Evolutionary conservation across 2,888 invertebrate genomes (phyloP).

Genomic region (Kuschelorhynchus macadamiae): DNA sequence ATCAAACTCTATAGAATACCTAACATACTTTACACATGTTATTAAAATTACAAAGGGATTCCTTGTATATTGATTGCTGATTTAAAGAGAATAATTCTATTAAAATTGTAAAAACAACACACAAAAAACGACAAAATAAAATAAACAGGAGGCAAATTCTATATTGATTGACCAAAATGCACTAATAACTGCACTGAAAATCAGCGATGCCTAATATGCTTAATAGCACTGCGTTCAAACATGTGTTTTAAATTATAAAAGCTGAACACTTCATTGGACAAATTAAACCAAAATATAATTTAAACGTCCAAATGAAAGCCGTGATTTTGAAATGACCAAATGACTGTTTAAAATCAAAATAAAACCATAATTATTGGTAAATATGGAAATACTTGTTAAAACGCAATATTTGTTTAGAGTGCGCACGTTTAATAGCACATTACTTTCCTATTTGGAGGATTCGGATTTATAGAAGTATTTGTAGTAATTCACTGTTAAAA

Average conservation of each 20-base stretch:
- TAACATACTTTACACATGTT: too few species aligned
- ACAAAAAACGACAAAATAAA: neutral
- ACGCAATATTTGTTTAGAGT: constrained; percentile 17
- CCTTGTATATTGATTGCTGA: too few species aligned
- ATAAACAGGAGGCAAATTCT: constrained; percentile 8
- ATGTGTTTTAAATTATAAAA: constrained; percentile 34
- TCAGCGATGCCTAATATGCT: constrained; percentile 20
- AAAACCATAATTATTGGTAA: constrained; percentile 23
- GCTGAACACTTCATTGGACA: constrained; percentile 25
- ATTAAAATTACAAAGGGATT: too few species aligned
- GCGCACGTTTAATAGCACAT: constrained; percentile 3
- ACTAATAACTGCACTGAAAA: constrained; percentile 11
- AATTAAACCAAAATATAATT: constrained; percentile 34
- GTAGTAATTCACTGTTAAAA: too few species aligned
- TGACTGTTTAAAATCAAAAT: constrained; percentile 26
- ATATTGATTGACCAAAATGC: constrained; percentile 1
- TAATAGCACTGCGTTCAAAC: constrained; percentile 3
- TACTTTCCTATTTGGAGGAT: too few species aligned
- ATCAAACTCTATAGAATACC: too few species aligned
- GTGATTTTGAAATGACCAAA: constrained; percentile 29
- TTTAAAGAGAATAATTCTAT: too few species aligned
- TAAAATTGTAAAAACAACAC: too few species aligned
- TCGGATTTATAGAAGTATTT: too few species aligned
- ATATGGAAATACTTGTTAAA: constrained; percentile 14
- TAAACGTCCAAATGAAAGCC: constrained; percentile 23